Percentiles rank a stretch among this genome's conserved stretches.
phyloP scores from a whole-genome alignment of 2,888 invertebrate genomes.

The Melangyna quadrimaculata region DNA sequence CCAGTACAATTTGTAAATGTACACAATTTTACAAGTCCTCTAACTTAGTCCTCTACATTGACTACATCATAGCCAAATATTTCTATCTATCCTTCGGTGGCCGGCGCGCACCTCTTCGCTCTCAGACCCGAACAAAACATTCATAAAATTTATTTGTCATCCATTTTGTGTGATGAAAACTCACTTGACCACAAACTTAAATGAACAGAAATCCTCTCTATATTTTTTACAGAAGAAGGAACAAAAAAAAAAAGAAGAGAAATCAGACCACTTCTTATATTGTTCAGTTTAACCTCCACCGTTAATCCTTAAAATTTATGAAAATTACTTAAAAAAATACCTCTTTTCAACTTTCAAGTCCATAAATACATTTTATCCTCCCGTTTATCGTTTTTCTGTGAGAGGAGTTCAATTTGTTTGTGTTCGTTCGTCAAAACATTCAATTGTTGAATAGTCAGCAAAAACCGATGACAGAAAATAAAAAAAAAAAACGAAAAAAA shows the following conservation, averaged over 20 bases:
- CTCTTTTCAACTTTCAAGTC: conserved; percentile 38
- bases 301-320: conserved; percentile 66
- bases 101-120: neutral
- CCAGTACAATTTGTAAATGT: neutral
- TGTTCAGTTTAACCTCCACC: conserved; percentile 23
- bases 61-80: neutral
- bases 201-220: conserved; percentile 4
- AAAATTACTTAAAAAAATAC: conserved; percentile 64
- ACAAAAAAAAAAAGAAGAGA: neutral
- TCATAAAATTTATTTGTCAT: conserved; percentile 38
- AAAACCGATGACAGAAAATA: neutral
- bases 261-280: conserved; percentile 4
- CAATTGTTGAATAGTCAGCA: conserved; percentile 65
- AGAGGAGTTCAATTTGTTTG: neutral
- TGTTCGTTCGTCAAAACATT: conserved; percentile 18
- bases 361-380: conserved; percentile 28
- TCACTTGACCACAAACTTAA: conserved; percentile 52
- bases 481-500: conserved; percentile 27
- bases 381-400: neutral
- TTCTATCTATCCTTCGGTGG: neutral
- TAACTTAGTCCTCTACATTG: neutral
- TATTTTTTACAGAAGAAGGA: neutral
- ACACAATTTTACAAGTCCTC: neutral
- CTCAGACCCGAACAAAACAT: neutral
- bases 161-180: conserved; percentile 44